Evolutionary conservation across 1,140 invertebrate species (phyloP), one percentile per base, ranked within the genome.

Genomic region (Drosophila insularis): DNA sequence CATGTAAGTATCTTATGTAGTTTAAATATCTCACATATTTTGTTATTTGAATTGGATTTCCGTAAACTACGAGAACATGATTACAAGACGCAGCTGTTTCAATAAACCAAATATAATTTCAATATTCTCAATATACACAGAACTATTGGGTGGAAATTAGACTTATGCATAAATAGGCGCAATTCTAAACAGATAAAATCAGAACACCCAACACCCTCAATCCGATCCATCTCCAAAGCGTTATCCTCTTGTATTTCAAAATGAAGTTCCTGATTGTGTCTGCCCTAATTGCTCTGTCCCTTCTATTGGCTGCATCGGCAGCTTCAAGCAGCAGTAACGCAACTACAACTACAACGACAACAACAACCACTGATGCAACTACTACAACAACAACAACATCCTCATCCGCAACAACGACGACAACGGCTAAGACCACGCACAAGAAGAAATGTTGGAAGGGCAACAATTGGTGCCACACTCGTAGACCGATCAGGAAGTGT

Each of bases 401-500:
- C 17, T 6, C 43, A 46, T 21, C 50, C 1, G 21, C 53, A 31
- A 31, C 53, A 4, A 55, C 53, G 1, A 31, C 23, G n/a, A 31
- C 53, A 55, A 27, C 53, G 13, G 53, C 23, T 23, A 31, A 43
- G 0, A 7, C 13, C 13, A 55, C 21, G 4, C 7, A 31, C 21
- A 55, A 55, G 53, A 55, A 55, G 5, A 23, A 13, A 2, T 55
- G 53, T 11, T 55, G 53, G 53, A 23, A 14, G n/a, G 21, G 53
- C 23, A 55, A 55, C 23, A 55, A 55, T 13, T 55, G 53, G 53
- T 55, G 53, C 23, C 53, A 55, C 53, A 55, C 53, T 8, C 53
- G 53, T 2, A 19, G 43, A 1, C 43, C 43, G 10, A 10, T 10
- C 10, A 19, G 43, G 10, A 50, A 50, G 8, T 50, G 43, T 4